phyloP scores from a whole-genome alignment of 2,113 vertebrate genomes.

The Callocephalon fimbriatum region DNA sequence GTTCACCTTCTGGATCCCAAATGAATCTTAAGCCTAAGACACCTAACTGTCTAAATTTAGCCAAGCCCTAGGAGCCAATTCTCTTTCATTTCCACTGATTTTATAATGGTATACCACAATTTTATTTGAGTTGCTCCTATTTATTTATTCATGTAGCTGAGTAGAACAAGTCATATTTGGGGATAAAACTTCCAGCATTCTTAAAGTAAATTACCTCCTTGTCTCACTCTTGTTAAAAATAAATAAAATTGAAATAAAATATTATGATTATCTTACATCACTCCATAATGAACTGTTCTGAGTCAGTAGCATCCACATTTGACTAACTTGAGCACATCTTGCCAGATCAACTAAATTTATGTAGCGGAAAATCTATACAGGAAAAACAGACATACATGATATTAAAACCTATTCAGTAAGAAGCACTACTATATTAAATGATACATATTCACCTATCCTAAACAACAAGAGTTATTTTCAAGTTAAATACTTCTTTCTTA shows the following conservation, averaged over 20 bases:
- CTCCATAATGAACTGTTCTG: conserved; percentile 69
- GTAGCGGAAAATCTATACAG: conserved; percentile 64
- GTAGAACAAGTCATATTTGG: neutral
- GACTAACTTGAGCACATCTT: conserved; percentile 69
- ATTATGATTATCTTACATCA: neutral
- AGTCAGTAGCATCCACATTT: conserved; percentile 65
- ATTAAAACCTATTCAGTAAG: neutral
- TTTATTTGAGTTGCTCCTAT: neutral
- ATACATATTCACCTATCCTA: neutral
- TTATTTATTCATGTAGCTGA: neutral
- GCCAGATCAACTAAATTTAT: conserved; percentile 68
- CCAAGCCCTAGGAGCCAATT: neutral
- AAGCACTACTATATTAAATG: neutral
- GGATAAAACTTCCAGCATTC: neutral
- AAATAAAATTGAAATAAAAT: neutral
- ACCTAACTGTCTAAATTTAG: neutral
- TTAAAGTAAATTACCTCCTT: neutral
- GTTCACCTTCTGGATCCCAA: neutral
- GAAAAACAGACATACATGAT: conserved; percentile 6
- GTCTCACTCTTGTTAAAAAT: neutral
- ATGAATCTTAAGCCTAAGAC: neutral
- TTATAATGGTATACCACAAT: neutral
- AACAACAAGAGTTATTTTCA: neutral
- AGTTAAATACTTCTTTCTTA: neutral
- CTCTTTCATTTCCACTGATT: neutral